Conservation (phyloP, 1,140 invertebrate genomes). For the Tetranychus urticae region DNA sequence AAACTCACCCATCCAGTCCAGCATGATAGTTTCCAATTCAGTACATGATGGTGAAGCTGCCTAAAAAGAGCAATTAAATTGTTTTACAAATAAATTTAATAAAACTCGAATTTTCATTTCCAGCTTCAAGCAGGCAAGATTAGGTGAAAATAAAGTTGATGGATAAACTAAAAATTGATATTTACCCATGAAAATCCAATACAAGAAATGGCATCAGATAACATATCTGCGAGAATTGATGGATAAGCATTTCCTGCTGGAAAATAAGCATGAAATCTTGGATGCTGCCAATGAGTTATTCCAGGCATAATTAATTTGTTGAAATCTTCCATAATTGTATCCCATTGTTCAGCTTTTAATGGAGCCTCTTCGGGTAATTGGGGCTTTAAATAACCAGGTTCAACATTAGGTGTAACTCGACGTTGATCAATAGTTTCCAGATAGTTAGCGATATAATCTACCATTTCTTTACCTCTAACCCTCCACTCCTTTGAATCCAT, state of each 20-base stretch:
- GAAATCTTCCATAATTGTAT: constrained; percentile 76
- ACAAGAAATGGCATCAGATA: constrained; percentile 79
- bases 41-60: constrained; percentile 29
- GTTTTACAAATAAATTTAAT: no score
- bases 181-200: constrained; percentile 95
- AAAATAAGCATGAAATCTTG: constrained; percentile 94
- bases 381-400: constrained; percentile 66
- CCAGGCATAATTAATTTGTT: constrained; percentile 94
- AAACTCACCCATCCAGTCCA: constrained; percentile 25
- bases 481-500: constrained; percentile 49
- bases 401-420: constrained; percentile 65
- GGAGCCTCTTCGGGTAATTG: constrained; percentile 63
- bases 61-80: constrained; percentile 12
- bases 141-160: not conserved
- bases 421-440: constrained; percentile 51
- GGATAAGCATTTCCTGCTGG: constrained; percentile 91
- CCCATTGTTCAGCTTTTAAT: constrained; percentile 61
- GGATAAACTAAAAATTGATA: not conserved
- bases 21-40: constrained; percentile 27
- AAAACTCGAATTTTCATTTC: no score
- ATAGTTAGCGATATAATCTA: constrained; percentile 93
- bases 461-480: constrained; percentile 72
- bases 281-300: constrained; percentile 97
- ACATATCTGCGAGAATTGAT: constrained; percentile 92
- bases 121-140: not conserved